Evolutionary conservation across 2,888 invertebrate species (phyloP), one percentile per base, ranked within the genome.

Genomic region (Polydrusus tereticollis): DNA sequence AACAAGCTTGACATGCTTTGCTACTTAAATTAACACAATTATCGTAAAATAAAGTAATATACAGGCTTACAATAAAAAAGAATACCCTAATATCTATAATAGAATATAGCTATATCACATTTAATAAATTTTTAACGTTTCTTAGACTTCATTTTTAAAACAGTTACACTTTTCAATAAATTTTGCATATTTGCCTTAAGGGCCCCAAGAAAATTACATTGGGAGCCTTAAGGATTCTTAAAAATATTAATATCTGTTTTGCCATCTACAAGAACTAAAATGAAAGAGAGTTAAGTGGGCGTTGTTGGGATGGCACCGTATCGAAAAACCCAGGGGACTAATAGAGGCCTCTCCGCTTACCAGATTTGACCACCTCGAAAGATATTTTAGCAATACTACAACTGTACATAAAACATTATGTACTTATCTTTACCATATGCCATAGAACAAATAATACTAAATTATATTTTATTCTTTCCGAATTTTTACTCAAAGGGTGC

Each of bases 41-140:
- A 43, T 12, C 12, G 20, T 20, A 47, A n/a, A 47, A 47, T 2
- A 6, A 47, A 47, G 12, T 47, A 47, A 47, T 47, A 47, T 47
- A 47, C 47, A 47, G n/a, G 23, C 23, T 21, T 23, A 23, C n/a
- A 23, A 16, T 47, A 12, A 47, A 47, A 21, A 47, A 2, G n/a
- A 47, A 21, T 21, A 47, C 23, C 21, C 47, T 47, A 47, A 7
- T 23, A 47, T 29, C 47, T 47, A 47, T 47, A 21, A 47, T 29
- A 55, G 52, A 55, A 55, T 55, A 55, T 55, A 55, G 6, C 52
- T 55, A 55, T 55, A 55, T 55, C 52, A 55, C 52, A 55, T 55
- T 55, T 55, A 55, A 55, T 55, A 55, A 55, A 29, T 55, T 52
- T 43, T 55, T 55, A 55, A 55, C 52, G 29, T 29, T 55, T 16